Percentiles rank a stretch among this genome's conserved stretches.
These are phyloP conservation scores for Sorex maritimensis DNA, from an alignment of 2,797 vertebrate species.

Conservation along the genomic window DNA sequence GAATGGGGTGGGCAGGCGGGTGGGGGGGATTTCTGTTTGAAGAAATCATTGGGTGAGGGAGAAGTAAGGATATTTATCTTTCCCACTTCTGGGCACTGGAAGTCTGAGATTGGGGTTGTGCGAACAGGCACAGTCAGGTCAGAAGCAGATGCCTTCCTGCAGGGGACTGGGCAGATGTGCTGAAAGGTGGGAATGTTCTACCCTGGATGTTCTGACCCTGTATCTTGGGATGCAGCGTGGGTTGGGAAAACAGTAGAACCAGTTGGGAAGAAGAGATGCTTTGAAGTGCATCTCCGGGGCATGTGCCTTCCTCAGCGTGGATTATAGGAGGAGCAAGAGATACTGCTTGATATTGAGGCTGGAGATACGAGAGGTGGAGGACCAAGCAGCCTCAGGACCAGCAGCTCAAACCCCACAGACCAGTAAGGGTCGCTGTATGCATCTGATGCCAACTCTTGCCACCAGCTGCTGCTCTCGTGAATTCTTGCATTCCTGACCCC, in stretches of 20 bases:
- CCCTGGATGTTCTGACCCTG: background rate
- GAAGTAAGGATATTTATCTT: background rate
- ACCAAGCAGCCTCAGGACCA: background rate
- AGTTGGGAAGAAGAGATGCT: background rate
- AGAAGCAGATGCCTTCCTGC: background rate
- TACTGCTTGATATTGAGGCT: background rate
- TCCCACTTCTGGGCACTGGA: background rate
- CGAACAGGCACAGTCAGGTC: background rate
- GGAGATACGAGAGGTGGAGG: background rate
- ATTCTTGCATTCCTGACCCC: background rate
- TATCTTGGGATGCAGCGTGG: background rate
- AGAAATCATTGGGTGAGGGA: background rate
- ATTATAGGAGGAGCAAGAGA: constrained; percentile 20
- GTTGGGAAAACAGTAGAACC: background rate
- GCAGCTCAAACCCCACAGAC: background rate
- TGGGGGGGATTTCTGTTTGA: background rate
- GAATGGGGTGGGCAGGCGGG: too few relatives aligned
- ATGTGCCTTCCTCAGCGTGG: background rate
- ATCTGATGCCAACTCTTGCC: background rate
- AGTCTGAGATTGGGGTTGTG: background rate
- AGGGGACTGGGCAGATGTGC: background rate
- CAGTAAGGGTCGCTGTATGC: background rate
- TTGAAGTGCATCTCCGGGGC: background rate
- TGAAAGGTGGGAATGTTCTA: background rate
- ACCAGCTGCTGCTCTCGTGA: background rate